These are phyloP conservation scores for Spisula solida DNA, from an alignment of 2,888 invertebrate species.

Conservation along the genomic window DNA sequence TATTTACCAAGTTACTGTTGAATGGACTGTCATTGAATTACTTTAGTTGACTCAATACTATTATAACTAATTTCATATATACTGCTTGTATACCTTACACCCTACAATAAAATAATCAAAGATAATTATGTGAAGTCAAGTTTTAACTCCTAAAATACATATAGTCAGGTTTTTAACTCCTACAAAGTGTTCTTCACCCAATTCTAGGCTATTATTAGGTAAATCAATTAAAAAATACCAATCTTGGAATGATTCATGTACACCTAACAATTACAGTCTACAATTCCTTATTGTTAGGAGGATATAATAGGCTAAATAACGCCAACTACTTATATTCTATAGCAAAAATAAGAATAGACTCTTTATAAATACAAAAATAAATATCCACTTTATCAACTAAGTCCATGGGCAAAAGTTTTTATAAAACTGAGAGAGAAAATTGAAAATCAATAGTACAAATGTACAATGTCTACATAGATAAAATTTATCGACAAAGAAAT, in stretches of 20 bases:
- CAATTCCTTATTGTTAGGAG: background rate
- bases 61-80: no score
- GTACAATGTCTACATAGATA: constrained; percentile 5
- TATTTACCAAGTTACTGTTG: no score
- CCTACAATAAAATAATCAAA: no score
- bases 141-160: no score
- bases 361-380: constrained; percentile 22
- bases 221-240: background rate
- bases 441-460: constrained; percentile 20
- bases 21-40: no score
- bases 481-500: constrained; percentile 4
- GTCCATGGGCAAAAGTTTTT: background rate
- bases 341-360: background rate
- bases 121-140: no score
- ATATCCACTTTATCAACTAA: constrained; percentile 11
- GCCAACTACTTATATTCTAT: background rate
- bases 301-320: background rate
- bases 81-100: no score
- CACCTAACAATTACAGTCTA: constrained; percentile 5
- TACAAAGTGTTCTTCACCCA: background rate
- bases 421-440: constrained; percentile 11
- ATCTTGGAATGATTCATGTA: background rate
- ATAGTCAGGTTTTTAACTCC: background rate
- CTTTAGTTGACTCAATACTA: no score
- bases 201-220: background rate